Percentiles rank a stretch among this genome's conserved stretches.
These are phyloP conservation scores for Theretra japonica DNA, from an alignment of 2,888 invertebrate genomes.

Conservation along the genomic window DNA sequence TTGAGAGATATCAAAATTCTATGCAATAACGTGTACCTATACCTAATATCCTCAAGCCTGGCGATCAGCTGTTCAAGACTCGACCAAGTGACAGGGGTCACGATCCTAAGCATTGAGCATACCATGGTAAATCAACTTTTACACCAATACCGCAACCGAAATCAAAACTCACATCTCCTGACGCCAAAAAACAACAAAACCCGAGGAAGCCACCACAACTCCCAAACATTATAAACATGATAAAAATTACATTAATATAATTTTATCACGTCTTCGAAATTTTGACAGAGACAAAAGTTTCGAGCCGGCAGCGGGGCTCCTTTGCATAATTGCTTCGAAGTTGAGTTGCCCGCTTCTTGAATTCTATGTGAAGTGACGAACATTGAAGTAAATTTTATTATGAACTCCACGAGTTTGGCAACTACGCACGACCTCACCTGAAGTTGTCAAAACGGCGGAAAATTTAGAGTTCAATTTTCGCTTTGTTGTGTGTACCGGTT, in stretches of 20 bases:
- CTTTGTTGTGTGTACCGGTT: slow-evolving; percentile 13
- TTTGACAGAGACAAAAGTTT: slow-evolving; percentile 65
- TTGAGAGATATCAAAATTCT: no score
- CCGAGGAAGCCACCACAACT: background rate
- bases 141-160: background rate
- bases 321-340: slow-evolving; percentile 73
- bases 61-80: no score
- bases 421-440: slow-evolving; percentile 33
- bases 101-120: no score
- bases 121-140: no score
- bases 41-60: no score
- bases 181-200: background rate
- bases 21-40: no score
- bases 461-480: slow-evolving; percentile 19
- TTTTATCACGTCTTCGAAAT: slow-evolving; percentile 52
- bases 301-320: slow-evolving; percentile 57
- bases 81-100: no score
- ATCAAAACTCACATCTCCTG: background rate
- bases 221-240: slow-evolving; percentile 33
- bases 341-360: slow-evolving; percentile 37
- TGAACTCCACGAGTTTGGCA: slow-evolving; percentile 37
- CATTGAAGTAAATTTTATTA: slow-evolving; percentile 43
- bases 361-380: slow-evolving; percentile 36
- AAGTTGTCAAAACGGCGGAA: slow-evolving; percentile 30
- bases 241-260: slow-evolving; percentile 39